Conservation (phyloP, 2,888 invertebrate species). For the Dryococelus australis region DNA sequence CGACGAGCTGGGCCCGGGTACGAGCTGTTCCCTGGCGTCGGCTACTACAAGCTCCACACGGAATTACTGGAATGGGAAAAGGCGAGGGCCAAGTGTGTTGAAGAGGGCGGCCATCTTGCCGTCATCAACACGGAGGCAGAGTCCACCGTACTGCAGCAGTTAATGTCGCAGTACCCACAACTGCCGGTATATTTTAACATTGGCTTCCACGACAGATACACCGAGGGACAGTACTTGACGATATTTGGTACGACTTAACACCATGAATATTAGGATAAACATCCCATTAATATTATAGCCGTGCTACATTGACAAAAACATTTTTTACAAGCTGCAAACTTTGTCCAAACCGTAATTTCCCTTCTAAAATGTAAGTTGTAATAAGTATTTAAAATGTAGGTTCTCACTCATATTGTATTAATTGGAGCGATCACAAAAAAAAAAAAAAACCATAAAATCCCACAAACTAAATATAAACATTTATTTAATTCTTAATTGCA, state of each 20-base stretch:
- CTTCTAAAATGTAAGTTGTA: too few species aligned
- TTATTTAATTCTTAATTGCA: too few species aligned
- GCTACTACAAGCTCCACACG: constrained; percentile 40
- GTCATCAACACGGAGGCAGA: constrained; percentile 46
- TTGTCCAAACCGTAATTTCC: too few species aligned
- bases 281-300: too few species aligned
- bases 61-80: constrained; percentile 26
- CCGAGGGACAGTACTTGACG: constrained; percentile 41
- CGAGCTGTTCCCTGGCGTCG: constrained; percentile 36
- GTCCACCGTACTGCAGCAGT: constrained; percentile 35
- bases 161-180: constrained; percentile 34
- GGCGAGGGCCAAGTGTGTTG: constrained; percentile 33
- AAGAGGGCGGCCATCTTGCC: constrained; percentile 44
- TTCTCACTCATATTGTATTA: too few species aligned
- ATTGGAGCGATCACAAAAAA: too few species aligned
- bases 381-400: too few species aligned
- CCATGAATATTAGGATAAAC: too few species aligned
- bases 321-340: too few species aligned
- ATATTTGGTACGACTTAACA: constrained; percentile 33
- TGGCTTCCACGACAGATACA: constrained; percentile 44
- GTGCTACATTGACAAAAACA: too few species aligned
- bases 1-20: constrained; percentile 33
- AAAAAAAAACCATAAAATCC: too few species aligned
- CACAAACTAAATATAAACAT: too few species aligned
- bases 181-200: constrained; percentile 40